Evolutionary conservation across 2,797 vertebrate genomes (phyloP), one percentile per base, ranked within the genome.

Genomic region (Diplodus sargus): DNA sequence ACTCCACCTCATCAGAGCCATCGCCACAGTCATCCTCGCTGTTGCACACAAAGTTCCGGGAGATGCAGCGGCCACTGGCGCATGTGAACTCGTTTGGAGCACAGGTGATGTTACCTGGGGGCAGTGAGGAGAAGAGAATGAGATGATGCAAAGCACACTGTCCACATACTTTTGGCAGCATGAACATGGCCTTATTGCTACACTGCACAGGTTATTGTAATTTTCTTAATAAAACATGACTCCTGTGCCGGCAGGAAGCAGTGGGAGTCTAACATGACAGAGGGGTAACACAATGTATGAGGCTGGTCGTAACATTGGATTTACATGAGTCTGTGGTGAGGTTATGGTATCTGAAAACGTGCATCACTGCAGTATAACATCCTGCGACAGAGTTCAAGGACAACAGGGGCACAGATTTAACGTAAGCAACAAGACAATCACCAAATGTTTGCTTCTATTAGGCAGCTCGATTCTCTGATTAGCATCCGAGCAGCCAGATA

Each of bases 1-100:
- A 99, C 66, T 93, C 96, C 23, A 96, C 75, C 88, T 99, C 98
- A 0, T 99, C 98, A 0, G 96, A 98, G 42, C 95, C 96, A 2
- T 99, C 98, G 0, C 95, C 97, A 16, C 98, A 99, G 90, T 99
- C 98, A 18, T 99, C 97, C 91, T 99, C 97, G 2, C 97, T 93
- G 7, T 99, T 99, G 78, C 98, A 99, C 72, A 97, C 95, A 54
- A 99, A 99, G 90, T 96, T 98, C 15, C 87, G 95, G 11, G 98
- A 99, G 89, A 99, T 94, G 75, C 98, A 99, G 66, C 96, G 97
- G 4, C 97, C 95, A 9, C 95, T 99, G 89, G 93, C 94, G 30
- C 98, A 99, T 0, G 97, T 99, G 94, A 99, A 99, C 88, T 99
- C 98, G 23, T 97, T 93, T 20, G 96, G 89, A 25, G 96, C 96